phyloP scores from a whole-genome alignment of 2,797 vertebrate species.

The Cyprinella venusta region DNA sequence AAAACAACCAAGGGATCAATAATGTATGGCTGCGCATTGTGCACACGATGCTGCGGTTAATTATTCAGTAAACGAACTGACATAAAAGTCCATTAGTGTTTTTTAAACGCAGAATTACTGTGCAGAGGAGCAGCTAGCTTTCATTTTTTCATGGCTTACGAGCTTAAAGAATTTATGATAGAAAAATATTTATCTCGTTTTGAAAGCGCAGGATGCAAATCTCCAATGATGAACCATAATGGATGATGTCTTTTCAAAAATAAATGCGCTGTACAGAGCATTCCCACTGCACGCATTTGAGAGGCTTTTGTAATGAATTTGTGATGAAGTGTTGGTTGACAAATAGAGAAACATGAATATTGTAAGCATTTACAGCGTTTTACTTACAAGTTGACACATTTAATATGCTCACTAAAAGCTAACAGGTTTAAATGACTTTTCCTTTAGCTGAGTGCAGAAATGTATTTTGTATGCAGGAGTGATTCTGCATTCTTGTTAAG shows the following conservation, averaged over 20 bases:
- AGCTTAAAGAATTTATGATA: slow-evolving; percentile 78
- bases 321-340: slow-evolving; percentile 83
- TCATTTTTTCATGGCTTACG: slow-evolving; percentile 69
- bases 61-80: slow-evolving; percentile 80
- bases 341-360: slow-evolving; percentile 84
- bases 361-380: slow-evolving; percentile 80
- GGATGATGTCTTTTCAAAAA: slow-evolving; percentile 80
- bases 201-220: slow-evolving; percentile 74
- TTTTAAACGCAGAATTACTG: slow-evolving; percentile 66
- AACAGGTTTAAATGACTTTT: slow-evolving; percentile 67
- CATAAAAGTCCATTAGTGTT: slow-evolving; percentile 82
- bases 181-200: slow-evolving; percentile 80
- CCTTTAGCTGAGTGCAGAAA: slow-evolving; percentile 58
- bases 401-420: slow-evolving; percentile 83
- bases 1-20: slow-evolving; percentile 76
- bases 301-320: slow-evolving; percentile 82
- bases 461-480: slow-evolving; percentile 63
- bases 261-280: slow-evolving; percentile 76
- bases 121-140: slow-evolving; percentile 61
- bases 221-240: slow-evolving; percentile 76
- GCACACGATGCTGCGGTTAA: slow-evolving; percentile 74
- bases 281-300: slow-evolving; percentile 70
- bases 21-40: slow-evolving; percentile 72
- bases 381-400: slow-evolving; percentile 80
- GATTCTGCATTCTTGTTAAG: slow-evolving; percentile 70